Evolutionary conservation across 2,888 invertebrate species (phyloP).

Genomic region (Sminthurinus aureus): DNA sequence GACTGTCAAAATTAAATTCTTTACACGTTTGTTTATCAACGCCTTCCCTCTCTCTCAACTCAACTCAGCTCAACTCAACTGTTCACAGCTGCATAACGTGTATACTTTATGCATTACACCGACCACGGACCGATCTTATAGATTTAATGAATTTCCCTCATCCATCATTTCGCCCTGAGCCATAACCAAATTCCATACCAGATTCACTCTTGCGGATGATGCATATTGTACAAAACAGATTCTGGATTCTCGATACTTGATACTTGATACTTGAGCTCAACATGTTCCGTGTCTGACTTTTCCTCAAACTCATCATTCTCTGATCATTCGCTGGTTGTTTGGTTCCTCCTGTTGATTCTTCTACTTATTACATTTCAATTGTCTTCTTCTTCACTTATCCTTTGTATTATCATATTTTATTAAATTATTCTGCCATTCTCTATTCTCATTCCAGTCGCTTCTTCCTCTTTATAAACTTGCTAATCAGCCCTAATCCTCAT

Average conservation of each 20-base stretch:
- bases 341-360: slow-evolving; percentile 19
- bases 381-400: too few species aligned
- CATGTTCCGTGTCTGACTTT: neutral
- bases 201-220: neutral
- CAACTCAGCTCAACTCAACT: neutral
- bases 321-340: neutral
- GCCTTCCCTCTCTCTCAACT: neutral
- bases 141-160: slow-evolving; percentile 31
- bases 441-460: too few species aligned
- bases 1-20: slow-evolving; percentile 6
- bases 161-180: slow-evolving; percentile 19
- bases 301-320: neutral
- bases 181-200: slow-evolving; percentile 1
- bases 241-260: neutral
- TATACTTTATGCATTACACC: neutral
- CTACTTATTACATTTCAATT: slow-evolving; percentile 25
- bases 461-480: too few species aligned
- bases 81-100: neutral
- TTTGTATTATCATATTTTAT: too few species aligned
- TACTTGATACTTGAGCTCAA: too few species aligned
- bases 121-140: neutral
- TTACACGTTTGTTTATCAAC: slow-evolving; percentile 23
- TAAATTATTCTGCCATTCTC: too few species aligned
- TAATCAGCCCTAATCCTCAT: too few species aligned
- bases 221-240: neutral